Percentiles rank a stretch among this genome's conserved stretches.
phyloP scores from a whole-genome alignment of 1,140 invertebrate species.

The Drosophila parabipectinata region DNA sequence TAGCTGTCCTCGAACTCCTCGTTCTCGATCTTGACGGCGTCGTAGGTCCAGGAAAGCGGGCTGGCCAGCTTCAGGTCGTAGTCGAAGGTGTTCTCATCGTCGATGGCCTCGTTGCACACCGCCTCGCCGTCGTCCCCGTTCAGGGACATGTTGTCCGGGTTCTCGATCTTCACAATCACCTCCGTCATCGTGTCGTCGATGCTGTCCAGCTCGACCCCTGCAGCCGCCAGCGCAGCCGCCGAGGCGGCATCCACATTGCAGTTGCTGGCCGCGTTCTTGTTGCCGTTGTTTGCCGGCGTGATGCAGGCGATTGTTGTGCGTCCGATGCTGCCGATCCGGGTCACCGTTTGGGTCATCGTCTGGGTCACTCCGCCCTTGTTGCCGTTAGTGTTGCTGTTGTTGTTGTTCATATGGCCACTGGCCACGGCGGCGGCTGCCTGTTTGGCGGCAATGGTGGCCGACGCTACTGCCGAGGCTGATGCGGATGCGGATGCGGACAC shows the following conservation, averaged over 20 bases:
- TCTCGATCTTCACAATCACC: slow-evolving; percentile 81
- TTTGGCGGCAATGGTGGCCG: slow-evolving; percentile 4
- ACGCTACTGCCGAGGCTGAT: slow-evolving; percentile 9
- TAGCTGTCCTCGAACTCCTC: slow-evolving; percentile 79
- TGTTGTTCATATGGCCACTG: slow-evolving; percentile 44
- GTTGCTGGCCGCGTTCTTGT: slow-evolving; percentile 57
- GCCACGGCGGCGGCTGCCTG: slow-evolving; percentile 20
- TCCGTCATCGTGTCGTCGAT: slow-evolving; percentile 79
- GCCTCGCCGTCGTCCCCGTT: slow-evolving; percentile 67
- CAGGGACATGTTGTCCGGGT: slow-evolving; percentile 66
- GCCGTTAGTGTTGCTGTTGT: slow-evolving; percentile 15
- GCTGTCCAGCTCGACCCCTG: slow-evolving; percentile 75
- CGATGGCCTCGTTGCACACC: slow-evolving; percentile 71
- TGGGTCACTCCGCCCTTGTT: slow-evolving; percentile 31
- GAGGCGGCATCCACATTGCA: slow-evolving; percentile 76
- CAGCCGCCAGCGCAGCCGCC: slow-evolving; percentile 72
- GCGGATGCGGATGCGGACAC: slow-evolving; percentile 18
- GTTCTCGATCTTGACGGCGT: slow-evolving; percentile 80
- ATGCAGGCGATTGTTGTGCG: slow-evolving; percentile 80
- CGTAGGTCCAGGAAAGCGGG: slow-evolving; percentile 81
- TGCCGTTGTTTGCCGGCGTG: slow-evolving; percentile 57
- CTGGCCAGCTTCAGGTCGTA: slow-evolving; percentile 80
- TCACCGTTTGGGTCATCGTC: slow-evolving; percentile 68
- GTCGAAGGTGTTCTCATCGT: slow-evolving; percentile 75
- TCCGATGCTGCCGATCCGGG: slow-evolving; percentile 77